A percentile compares a stretch with the other conserved stretches of the same genome.
phyloP scores from a whole-genome alignment of 2,888 invertebrate genomes.

The Yponomeuta evonymella region DNA sequence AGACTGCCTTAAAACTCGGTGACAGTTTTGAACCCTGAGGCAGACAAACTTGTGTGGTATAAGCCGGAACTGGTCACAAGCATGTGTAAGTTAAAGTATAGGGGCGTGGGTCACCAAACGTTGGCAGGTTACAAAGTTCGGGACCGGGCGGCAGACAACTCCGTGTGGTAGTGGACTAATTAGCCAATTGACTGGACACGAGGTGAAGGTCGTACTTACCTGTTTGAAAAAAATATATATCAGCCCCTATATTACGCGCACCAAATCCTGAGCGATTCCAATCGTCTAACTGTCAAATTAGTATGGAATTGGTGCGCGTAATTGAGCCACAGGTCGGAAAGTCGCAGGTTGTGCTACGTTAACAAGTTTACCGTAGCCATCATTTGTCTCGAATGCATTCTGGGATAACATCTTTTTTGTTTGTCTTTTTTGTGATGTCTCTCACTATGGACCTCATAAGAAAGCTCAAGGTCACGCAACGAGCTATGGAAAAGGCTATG shows the following conservation, averaged over 20 bases:
- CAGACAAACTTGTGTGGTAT: neutral
- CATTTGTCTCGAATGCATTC: no score
- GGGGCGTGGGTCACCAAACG: neutral
- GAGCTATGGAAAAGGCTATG: no score
- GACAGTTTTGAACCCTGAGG: conserved; percentile 15
- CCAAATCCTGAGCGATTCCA: no score
- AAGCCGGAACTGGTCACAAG: neutral
- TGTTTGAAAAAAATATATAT: neutral
- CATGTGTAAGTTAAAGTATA: neutral
- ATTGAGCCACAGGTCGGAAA: neutral
- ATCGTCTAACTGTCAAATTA: no score
- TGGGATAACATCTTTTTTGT: no score
- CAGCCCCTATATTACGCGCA: no score
- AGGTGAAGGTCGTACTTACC: conserved; percentile 38
- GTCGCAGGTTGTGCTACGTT: neutral
- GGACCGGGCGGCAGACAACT: neutral
- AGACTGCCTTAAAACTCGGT: neutral
- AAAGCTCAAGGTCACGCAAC: no score
- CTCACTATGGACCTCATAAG: no score
- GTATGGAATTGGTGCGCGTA: no score
- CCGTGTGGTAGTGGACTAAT: conserved; percentile 25
- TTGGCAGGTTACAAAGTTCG: neutral
- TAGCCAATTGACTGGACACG: conserved; percentile 31
- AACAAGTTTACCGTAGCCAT: no score
- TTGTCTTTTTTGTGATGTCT: no score